phyloP scores from a whole-genome alignment of 2,888 invertebrate genomes.

The Parnassius smintheus region DNA sequence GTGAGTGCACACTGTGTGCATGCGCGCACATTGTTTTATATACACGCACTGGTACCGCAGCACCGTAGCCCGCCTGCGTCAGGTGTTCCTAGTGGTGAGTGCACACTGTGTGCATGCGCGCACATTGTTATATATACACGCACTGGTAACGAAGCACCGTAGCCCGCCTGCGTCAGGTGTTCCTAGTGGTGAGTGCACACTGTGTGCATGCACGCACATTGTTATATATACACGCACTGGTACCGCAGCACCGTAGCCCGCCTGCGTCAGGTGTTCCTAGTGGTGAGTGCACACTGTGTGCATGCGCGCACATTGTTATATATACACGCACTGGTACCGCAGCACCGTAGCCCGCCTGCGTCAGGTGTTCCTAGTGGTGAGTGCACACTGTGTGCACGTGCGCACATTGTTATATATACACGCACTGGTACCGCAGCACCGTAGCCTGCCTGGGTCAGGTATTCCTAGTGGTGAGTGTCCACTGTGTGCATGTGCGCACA shows the following conservation, averaged over 20 bases:
- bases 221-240: too few relatives aligned
- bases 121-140: too few relatives aligned
- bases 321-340: slow-evolving; percentile 95
- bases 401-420: background rate
- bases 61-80: slow-evolving; percentile 91
- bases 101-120: too few relatives aligned
- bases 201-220: too few relatives aligned
- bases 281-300: slow-evolving; percentile 98
- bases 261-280: slow-evolving; percentile 89
- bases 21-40: slow-evolving; percentile 59
- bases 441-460: too few relatives aligned
- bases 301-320: slow-evolving; percentile 95
- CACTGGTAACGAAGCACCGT: slow-evolving; percentile 42
- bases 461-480: too few relatives aligned
- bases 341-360: slow-evolving; percentile 97
- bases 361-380: slow-evolving; percentile 95
- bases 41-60: too few relatives aligned
- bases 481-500: too few relatives aligned
- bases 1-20: background rate
- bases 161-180: too few relatives aligned
- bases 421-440: too few relatives aligned
- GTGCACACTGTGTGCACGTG: slow-evolving; percentile 38
- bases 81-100: too few relatives aligned
- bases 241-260: background rate
- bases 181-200: too few relatives aligned